Conservation (phyloP, 2,113 vertebrate species). For the Dasyurus viverrinus region DNA sequence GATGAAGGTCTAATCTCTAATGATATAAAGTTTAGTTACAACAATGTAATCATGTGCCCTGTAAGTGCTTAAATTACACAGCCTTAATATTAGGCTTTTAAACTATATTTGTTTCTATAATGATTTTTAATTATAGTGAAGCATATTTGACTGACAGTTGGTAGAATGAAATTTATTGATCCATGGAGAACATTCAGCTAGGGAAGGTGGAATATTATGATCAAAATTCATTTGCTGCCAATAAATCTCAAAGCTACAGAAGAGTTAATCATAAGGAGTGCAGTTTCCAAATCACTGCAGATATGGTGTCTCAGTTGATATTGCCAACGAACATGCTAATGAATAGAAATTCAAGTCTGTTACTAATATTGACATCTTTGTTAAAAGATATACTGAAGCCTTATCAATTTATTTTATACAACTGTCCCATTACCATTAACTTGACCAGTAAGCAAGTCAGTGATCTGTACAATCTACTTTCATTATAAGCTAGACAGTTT, state of each 20-base stretch:
- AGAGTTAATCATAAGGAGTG: constrained; percentile 31
- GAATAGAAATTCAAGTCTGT: background rate
- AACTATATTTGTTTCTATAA: constrained; percentile 30
- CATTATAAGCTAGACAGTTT: background rate
- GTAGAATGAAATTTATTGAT: background rate
- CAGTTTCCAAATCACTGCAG: constrained; percentile 41
- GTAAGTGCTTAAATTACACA: background rate
- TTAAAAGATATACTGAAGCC: constrained; percentile 1
- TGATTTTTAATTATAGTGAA: constrained; percentile 14
- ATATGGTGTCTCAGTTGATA: constrained; percentile 18
- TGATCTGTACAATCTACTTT: background rate
- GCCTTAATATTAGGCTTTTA: background rate
- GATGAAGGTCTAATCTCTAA: background rate
- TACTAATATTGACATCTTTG: constrained; percentile 26
- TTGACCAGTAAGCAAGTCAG: background rate
- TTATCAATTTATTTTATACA: constrained; percentile 7
- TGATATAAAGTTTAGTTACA: background rate
- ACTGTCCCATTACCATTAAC: background rate
- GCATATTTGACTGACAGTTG: background rate
- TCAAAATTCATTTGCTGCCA: constrained; percentile 42
- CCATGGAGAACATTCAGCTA: constrained; percentile 14
- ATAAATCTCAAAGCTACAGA: constrained; percentile 40
- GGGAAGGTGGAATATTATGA: constrained; percentile 36
- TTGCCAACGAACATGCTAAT: constrained; percentile 32
- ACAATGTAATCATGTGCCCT: background rate